A percentile compares a stretch with the other conserved stretches of the same genome.
Conservation (phyloP, 2,888 invertebrate species). For the Pherbina coryleti region DNA sequence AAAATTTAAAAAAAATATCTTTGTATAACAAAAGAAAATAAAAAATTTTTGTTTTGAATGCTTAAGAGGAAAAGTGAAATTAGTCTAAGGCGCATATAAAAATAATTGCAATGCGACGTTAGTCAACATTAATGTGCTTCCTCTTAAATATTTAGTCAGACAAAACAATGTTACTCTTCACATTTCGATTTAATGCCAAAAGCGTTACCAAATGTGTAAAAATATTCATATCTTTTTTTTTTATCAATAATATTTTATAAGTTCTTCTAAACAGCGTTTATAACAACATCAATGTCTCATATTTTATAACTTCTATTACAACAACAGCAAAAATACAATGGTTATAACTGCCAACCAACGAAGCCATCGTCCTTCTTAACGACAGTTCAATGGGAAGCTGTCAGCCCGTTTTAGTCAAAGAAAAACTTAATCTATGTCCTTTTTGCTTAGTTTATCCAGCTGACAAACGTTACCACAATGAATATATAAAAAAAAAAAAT, state of each 20-base stretch:
- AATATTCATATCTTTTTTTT: no score
- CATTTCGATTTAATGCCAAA: no score
- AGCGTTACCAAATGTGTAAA: no score
- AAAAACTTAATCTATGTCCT: not conserved
- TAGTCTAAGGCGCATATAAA: not conserved
- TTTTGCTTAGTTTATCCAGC: conserved; percentile 8
- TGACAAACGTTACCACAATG: conserved; percentile 16
- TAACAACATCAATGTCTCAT: not conserved
- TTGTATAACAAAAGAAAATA: no score
- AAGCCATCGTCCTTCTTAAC: not conserved
- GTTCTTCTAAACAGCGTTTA: not conserved
- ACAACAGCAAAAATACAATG: not conserved
- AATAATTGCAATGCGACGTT: no score
- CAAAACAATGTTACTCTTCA: no score
- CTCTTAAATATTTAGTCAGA: no score
- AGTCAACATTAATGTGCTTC: no score
- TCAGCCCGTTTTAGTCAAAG: conserved; percentile 1
- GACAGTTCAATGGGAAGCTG: conserved; percentile 16
- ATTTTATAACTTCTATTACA: not conserved
- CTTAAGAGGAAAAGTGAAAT: not conserved
- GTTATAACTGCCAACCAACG: not conserved
- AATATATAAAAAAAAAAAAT: not conserved
- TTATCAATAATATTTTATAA: no score
- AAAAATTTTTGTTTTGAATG: not conserved
- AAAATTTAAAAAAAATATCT: no score